Percentiles rank a stretch among this genome's conserved stretches.
These are phyloP conservation scores for Rhinoraja longicauda DNA, from an alignment of 2,797 vertebrate species.

Conservation along the genomic window DNA sequence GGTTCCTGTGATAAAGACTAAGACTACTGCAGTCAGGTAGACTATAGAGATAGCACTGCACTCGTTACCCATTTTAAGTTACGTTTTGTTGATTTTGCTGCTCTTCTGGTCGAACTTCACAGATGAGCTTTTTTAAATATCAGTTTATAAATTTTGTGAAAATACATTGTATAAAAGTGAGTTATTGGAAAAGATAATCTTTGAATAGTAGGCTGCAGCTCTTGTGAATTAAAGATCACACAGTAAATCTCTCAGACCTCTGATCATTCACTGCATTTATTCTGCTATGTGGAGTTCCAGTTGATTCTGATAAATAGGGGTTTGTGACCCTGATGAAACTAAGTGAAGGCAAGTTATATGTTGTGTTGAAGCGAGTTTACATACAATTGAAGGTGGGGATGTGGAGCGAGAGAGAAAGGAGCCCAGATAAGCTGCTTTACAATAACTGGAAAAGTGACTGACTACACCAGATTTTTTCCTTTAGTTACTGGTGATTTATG, in stretches of 20 bases:
- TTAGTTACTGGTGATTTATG: constrained; percentile 4
- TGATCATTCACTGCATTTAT: not conserved
- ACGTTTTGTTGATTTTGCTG: constrained; percentile 20
- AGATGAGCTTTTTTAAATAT: constrained; percentile 9
- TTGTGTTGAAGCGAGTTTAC: constrained; percentile 19
- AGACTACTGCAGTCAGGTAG: constrained; percentile 27
- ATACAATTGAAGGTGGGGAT: not conserved
- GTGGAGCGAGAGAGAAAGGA: not conserved
- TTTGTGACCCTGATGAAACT: not conserved
- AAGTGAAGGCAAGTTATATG: constrained; percentile 4
- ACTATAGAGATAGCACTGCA: constrained; percentile 36
- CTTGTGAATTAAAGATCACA: constrained; percentile 7
- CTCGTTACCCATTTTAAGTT: constrained; percentile 34
- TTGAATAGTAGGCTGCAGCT: constrained; percentile 3
- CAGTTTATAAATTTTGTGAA: constrained; percentile 11
- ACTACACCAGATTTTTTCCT: constrained; percentile 1
- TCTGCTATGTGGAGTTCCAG: constrained; percentile 11
- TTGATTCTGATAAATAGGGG: not conserved
- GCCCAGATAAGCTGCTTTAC: not conserved
- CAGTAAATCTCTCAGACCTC: not conserved
- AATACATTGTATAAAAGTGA: constrained; percentile 1
- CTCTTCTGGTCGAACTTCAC: constrained; percentile 10
- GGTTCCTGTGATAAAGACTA: not conserved
- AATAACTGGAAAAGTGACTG: constrained; percentile 27
- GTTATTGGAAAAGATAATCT: constrained; percentile 17